These are phyloP conservation scores for Coptodon rendalli DNA, from an alignment of 2,113 vertebrate genomes.

Conservation along the genomic window DNA sequence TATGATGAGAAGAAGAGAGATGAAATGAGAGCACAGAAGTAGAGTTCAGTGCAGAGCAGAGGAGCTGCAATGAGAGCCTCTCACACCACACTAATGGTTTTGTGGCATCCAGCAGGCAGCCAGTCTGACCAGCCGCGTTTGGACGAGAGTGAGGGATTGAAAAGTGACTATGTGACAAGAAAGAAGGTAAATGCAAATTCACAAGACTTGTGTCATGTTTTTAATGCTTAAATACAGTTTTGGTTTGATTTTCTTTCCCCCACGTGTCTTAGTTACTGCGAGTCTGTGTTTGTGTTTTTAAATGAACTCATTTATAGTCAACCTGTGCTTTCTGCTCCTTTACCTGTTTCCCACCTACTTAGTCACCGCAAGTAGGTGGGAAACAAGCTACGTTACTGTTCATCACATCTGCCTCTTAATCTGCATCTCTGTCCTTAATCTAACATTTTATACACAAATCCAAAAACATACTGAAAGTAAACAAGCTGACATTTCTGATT, in stretches of 20 bases:
- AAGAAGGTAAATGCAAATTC: background rate
- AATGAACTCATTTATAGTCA: background rate
- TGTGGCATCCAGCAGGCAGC: conserved; percentile 42
- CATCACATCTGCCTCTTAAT: background rate
- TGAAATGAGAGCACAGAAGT: background rate
- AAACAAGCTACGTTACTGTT: background rate
- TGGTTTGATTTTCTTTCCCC: background rate
- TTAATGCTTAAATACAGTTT: background rate
- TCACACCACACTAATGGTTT: conserved; percentile 28
- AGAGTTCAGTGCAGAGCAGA: background rate
- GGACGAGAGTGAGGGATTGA: background rate
- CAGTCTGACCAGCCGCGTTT: background rate
- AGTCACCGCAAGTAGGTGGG: background rate
- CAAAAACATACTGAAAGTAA: background rate
- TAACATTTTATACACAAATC: background rate
- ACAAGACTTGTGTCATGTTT: background rate
- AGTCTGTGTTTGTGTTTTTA: background rate
- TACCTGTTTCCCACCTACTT: background rate
- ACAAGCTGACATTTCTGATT: background rate
- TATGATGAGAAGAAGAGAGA: background rate
- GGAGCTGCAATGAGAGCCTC: background rate
- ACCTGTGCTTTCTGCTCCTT: background rate
- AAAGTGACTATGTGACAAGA: background rate
- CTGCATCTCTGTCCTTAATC: background rate
- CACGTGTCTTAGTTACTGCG: background rate